Conservation (phyloP, 2,113 vertebrate species). For the Seriola quinqueradiata region DNA sequence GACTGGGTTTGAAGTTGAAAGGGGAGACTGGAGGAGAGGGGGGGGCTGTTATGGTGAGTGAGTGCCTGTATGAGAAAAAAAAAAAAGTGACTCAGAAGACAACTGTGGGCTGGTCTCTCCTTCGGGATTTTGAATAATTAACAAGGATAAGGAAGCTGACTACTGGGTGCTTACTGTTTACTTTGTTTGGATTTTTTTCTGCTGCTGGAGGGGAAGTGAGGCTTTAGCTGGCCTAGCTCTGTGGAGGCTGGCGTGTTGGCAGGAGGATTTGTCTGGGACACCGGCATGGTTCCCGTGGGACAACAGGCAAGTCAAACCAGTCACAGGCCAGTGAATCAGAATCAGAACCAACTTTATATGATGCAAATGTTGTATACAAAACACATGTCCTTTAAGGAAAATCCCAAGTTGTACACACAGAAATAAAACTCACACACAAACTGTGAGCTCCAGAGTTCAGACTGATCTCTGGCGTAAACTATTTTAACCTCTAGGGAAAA, state of each 20-base stretch:
- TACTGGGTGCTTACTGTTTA: conserved; percentile 78
- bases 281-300: conserved; percentile 76
- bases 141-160: conserved; percentile 80
- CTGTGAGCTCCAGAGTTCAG: conserved; percentile 3
- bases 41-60: conserved; percentile 71
- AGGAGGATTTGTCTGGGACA: conserved; percentile 78
- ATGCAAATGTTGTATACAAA: conserved; percentile 54
- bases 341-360: conserved; percentile 50
- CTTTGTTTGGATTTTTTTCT: conserved; percentile 70
- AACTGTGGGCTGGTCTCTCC: conserved; percentile 73
- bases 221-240: conserved; percentile 73
- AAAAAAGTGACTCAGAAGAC: conserved; percentile 71
- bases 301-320: conserved; percentile 52
- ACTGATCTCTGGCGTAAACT: conserved; percentile 34
- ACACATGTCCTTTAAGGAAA: conserved; percentile 40
- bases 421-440: conserved; percentile 36
- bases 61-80: conserved; percentile 67
- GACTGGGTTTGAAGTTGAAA: conserved; percentile 86
- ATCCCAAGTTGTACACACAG: conserved; percentile 15
- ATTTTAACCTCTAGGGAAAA: conserved; percentile 44
- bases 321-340: conserved; percentile 45
- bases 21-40: conserved; percentile 64
- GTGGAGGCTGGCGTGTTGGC: conserved; percentile 73
- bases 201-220: conserved; percentile 75
- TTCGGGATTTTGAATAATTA: conserved; percentile 80